phyloP scores from a whole-genome alignment of 2,113 vertebrate species.

The Ginglymostoma cirratum region DNA sequence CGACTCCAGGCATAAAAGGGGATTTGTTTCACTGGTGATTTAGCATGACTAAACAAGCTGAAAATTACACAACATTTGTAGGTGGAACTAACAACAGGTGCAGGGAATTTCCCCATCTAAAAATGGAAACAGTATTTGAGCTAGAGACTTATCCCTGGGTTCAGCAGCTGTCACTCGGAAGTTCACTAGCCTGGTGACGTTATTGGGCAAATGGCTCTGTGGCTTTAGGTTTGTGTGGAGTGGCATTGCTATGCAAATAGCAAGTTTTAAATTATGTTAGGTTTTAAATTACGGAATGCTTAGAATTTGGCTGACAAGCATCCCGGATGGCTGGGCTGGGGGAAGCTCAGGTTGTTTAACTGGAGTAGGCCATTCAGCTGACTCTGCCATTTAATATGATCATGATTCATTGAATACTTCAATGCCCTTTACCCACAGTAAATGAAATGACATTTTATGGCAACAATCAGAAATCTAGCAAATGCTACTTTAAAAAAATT shows the following conservation, averaged over 20 bases:
- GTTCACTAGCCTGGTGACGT: not conserved
- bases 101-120: constrained; percentile 8
- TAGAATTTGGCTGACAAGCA: not conserved
- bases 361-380: not conserved
- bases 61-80: not conserved
- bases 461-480: too few species aligned
- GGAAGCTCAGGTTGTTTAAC: not conserved
- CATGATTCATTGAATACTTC: too few species aligned
- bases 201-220: not conserved
- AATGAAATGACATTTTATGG: too few species aligned
- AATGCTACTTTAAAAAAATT: too few species aligned
- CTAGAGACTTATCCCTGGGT: not conserved
- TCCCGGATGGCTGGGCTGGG: too few species aligned
- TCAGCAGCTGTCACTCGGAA: not conserved
- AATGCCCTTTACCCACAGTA: too few species aligned
- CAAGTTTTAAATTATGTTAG: too few species aligned
- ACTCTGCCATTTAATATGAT: too few species aligned
- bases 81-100: not conserved
- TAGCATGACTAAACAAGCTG: not conserved
- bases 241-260: too few species aligned
- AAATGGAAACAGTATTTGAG: not conserved
- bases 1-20: not conserved
- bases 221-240: not conserved
- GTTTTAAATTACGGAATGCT: not conserved
- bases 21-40: too few species aligned